phyloP scores from a whole-genome alignment of 2,113 vertebrate genomes.

The Taurulus bubalis region DNA sequence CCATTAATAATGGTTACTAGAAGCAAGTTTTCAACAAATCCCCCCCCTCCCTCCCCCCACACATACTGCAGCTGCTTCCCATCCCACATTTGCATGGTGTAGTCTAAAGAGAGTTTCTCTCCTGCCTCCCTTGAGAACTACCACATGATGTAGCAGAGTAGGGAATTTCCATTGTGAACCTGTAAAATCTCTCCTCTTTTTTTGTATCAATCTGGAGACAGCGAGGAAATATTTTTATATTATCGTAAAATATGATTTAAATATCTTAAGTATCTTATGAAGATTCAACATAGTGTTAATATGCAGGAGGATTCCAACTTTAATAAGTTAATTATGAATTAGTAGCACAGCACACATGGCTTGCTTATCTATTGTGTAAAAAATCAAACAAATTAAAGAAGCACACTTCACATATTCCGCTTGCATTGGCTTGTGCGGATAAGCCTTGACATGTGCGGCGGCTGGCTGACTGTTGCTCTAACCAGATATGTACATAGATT shows the following conservation, averaged over 20 bases:
- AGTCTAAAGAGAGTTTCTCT: constrained; percentile 46
- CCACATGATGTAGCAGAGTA: constrained; percentile 45
- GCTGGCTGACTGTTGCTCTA: constrained; percentile 60
- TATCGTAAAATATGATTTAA: background rate
- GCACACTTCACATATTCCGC: constrained; percentile 20
- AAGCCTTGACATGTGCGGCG: constrained; percentile 52
- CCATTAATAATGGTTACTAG: constrained; percentile 45
- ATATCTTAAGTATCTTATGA: background rate
- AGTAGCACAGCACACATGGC: background rate
- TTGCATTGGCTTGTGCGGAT: constrained; percentile 48
- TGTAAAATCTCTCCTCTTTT: constrained; percentile 34
- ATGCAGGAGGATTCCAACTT: constrained; percentile 9
- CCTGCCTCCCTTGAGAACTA: constrained; percentile 43
- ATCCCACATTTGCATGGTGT: constrained; percentile 39
- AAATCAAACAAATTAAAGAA: constrained; percentile 21
- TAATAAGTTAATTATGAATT: background rate
- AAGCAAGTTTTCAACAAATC: constrained; percentile 33
- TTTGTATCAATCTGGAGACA: constrained; percentile 10
- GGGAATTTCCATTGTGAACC: constrained; percentile 52
- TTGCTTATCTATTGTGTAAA: background rate
- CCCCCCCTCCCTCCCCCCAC: background rate
- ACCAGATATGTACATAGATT: constrained; percentile 70
- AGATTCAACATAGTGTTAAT: background rate
- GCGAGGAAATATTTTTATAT: background rate
- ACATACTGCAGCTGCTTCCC: constrained; percentile 32